A percentile compares a stretch with the other conserved stretches of the same genome.
Conservation (phyloP, 2,113 vertebrate genomes). For the Salvelinus sp. region DNA sequence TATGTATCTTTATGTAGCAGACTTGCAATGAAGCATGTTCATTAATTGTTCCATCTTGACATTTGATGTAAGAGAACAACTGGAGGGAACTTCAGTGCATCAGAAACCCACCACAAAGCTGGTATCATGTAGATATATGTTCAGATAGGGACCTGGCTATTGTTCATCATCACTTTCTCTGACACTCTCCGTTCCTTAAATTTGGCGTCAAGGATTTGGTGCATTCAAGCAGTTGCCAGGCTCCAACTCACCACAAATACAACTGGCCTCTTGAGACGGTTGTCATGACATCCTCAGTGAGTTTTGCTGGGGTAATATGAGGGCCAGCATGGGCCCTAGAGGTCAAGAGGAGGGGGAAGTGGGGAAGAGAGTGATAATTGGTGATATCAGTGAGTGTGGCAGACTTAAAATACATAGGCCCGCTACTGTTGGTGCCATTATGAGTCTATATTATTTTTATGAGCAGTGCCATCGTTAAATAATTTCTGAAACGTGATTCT, state of each 20-base stretch:
- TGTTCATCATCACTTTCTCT: constrained; percentile 25
- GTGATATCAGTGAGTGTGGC: constrained; percentile 11
- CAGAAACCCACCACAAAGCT: constrained; percentile 3
- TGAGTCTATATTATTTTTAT: not conserved
- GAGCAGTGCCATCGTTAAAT: not conserved
- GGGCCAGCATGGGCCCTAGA: constrained; percentile 37
- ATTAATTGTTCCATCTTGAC: constrained; percentile 1
- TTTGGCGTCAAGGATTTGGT: constrained; percentile 49
- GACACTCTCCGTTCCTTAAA: constrained; percentile 29
- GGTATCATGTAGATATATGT: constrained; percentile 4
- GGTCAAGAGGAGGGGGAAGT: constrained; percentile 29
- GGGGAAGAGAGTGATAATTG: constrained; percentile 43
- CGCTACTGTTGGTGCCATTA: not conserved
- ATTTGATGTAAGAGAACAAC: constrained; percentile 9
- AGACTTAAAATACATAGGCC: not conserved
- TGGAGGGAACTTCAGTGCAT: not conserved
- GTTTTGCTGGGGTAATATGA: constrained; percentile 34
- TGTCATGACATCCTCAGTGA: constrained; percentile 42
- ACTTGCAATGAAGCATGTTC: not conserved
- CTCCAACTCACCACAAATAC: constrained; percentile 38
- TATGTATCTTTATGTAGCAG: no score
- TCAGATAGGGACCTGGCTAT: constrained; percentile 19
- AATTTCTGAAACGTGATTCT: no score
- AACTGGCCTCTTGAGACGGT: constrained; percentile 46
- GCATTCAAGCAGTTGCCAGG: constrained; percentile 40